Conservation (phyloP, 2,888 invertebrate species). For the Apamea crenata region DNA sequence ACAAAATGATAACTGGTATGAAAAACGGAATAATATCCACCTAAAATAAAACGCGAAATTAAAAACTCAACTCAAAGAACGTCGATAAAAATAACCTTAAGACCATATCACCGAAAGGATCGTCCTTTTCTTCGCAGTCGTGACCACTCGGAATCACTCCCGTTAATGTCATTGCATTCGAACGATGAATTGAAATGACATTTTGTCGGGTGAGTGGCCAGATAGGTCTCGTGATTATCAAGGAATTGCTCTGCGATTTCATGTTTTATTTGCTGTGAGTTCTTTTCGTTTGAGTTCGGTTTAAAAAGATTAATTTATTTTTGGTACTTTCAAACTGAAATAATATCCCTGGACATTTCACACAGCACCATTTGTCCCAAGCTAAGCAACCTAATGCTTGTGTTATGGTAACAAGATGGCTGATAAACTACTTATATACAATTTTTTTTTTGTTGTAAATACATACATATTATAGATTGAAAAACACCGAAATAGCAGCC, state of each 20-base stretch:
- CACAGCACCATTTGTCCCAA: too few species aligned
- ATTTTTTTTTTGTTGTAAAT: too few species aligned
- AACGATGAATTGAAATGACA: slow-evolving; percentile 73
- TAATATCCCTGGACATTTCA: too few species aligned
- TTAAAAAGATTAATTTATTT: too few species aligned
- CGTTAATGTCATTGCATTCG: slow-evolving; percentile 70
- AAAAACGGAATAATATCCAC: not conserved
- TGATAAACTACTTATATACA: too few species aligned
- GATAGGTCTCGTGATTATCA: slow-evolving; percentile 63
- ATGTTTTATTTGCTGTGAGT: slow-evolving; percentile 27
- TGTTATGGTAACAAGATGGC: too few species aligned
- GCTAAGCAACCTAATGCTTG: too few species aligned
- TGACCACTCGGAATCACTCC: slow-evolving; percentile 61
- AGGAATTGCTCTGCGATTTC: slow-evolving; percentile 39
- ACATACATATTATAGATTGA: too few species aligned
- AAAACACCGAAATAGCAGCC: too few species aligned
- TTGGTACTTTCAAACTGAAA: not conserved
- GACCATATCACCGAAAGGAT: slow-evolving; percentile 40
- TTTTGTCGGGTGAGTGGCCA: slow-evolving; percentile 69
- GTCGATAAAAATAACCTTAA: slow-evolving; percentile 54
- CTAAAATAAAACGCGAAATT: slow-evolving; percentile 15
- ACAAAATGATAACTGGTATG: not conserved
- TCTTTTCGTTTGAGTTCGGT: not conserved
- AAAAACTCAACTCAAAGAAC: slow-evolving; percentile 13
- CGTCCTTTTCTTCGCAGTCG: slow-evolving; percentile 51